Evolutionary conservation across 2,888 invertebrate genomes (phyloP).

Genomic region (Spodoptera exigua): DNA sequence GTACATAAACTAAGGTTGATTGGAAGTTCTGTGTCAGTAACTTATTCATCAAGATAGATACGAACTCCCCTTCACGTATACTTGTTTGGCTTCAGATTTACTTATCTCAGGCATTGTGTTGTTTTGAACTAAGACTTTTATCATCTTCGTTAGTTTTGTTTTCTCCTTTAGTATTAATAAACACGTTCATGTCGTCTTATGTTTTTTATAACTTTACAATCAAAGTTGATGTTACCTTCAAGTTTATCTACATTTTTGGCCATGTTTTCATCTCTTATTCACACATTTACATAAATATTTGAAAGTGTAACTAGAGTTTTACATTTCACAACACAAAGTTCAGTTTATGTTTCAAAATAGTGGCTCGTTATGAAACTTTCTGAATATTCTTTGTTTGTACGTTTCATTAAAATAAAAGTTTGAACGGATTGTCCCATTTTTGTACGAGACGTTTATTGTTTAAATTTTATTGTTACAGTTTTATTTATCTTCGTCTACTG

Average conservation of each 20-base stretch:
- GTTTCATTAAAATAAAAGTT: slow-evolving; percentile 54
- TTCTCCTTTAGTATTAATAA: slow-evolving; percentile 1
- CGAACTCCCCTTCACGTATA: slow-evolving; percentile 63
- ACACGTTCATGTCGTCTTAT: neutral
- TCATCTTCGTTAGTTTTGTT: slow-evolving; percentile 27
- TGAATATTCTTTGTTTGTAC: slow-evolving; percentile 55
- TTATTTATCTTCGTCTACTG: slow-evolving; percentile 31
- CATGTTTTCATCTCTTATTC: neutral
- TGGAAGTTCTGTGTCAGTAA: slow-evolving; percentile 67
- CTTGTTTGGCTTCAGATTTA: slow-evolving; percentile 53
- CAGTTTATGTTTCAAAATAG: slow-evolving; percentile 46
- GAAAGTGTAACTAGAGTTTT: slow-evolving; percentile 53
- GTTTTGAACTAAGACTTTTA: slow-evolving; percentile 21
- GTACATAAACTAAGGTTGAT: slow-evolving; percentile 63
- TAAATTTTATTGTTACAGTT: slow-evolving; percentile 35
- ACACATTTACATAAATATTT: slow-evolving; percentile 35
- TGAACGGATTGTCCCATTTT: slow-evolving; percentile 40
- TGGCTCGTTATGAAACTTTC: slow-evolving; percentile 58
- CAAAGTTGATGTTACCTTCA: slow-evolving; percentile 7
- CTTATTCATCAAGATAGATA: slow-evolving; percentile 68
- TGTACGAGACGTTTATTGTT: slow-evolving; percentile 34
- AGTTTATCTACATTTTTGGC: slow-evolving; percentile 10
- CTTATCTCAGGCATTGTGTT: slow-evolving; percentile 39
- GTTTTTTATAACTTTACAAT: neutral
- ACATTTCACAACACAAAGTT: slow-evolving; percentile 59